Evolutionary conservation across 2,888 invertebrate genomes (phyloP), one percentile per base, ranked within the genome.

Genomic region (Tanypteryx hageni): DNA sequence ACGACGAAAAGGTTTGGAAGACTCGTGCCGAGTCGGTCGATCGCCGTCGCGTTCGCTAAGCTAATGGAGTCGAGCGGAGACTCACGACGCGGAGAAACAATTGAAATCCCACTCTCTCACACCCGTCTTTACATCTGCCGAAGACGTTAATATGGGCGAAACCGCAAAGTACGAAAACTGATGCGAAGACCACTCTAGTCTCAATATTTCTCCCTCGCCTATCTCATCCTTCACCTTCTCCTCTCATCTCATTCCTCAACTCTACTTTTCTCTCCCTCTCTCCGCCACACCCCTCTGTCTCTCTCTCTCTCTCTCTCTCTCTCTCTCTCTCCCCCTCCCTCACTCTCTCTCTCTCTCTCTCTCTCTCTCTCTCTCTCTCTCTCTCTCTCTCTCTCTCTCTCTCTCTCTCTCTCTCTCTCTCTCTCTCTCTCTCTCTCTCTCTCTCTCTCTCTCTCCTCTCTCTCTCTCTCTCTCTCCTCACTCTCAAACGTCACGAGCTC

Each of bases 21-120:
- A 44, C 5, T 44, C 44, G 44, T 44, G 44, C 5, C 44, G 44
- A 44, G 44, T 44, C 3, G 44, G 44, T 3, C 44, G 44, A 5
- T 44, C 44, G 44, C 5, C 44, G 44, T 44, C 44, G 44, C 44
- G 1, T n/a, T n/a, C n/a, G n/a, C n/a, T n/a, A n/a, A 44, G 44
- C 44, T 44, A 44, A 44, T 44, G 44, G 44, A 44, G 44, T 44
- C 44, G 44, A 44, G 44, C 44, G 44, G 22, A n/a, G 22, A n/a
- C 22, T 22, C 76, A 68, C 18, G 76, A n/a, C 1, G 18, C 18
- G 14, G 83, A 83, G 14, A 83, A 27, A 31, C 83, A 14, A n/a
- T 68, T 18, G 58, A 61, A 64, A 22, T 16, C 59, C 58, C 92
- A 57, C 84, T 59, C 85, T 92, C 92, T 92, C 84, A n/a, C n/a